phyloP scores from a whole-genome alignment of 2,888 invertebrate species.

The Trichacis sp. region DNA sequence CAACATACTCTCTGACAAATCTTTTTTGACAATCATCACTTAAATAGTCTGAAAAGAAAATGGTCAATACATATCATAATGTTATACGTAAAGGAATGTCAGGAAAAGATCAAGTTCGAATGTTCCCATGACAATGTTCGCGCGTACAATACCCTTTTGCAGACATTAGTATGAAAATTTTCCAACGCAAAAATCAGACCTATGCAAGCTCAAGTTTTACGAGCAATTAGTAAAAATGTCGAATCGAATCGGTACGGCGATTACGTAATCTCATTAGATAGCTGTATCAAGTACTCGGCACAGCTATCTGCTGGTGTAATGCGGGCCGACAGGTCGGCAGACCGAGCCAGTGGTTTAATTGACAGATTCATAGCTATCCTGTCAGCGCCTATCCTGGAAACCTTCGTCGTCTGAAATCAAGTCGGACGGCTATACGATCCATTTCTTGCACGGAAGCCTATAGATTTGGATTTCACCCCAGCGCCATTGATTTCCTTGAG shows the following conservation, averaged over 20 bases:
- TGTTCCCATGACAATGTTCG: too few species aligned
- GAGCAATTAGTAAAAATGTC: neutral
- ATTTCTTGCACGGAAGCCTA: slow-evolving; percentile 5
- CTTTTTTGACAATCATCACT: too few species aligned
- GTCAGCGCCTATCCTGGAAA: slow-evolving; percentile 2
- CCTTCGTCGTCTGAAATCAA: neutral
- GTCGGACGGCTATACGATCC: slow-evolving; percentile 5
- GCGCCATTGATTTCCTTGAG: slow-evolving; percentile 9
- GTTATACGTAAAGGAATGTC: too few species aligned
- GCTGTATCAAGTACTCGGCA: neutral
- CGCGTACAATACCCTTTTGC: too few species aligned
- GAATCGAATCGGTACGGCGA: neutral
- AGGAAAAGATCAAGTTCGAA: too few species aligned
- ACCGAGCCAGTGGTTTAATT: slow-evolving; percentile 1
- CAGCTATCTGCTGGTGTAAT: too few species aligned
- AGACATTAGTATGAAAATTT: too few species aligned
- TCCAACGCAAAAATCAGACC: neutral
- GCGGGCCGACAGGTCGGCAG: neutral
- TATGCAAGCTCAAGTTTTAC: neutral
- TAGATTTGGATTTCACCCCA: slow-evolving; percentile 2
- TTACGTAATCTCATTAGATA: slow-evolving; percentile 6
- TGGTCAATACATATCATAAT: too few species aligned
- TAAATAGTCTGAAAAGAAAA: too few species aligned
- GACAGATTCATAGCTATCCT: slow-evolving; percentile 6
- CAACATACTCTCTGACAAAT: too few species aligned